Evolutionary conservation across 2,888 invertebrate genomes (phyloP).

Genomic region (Fragum sueziense): DNA sequence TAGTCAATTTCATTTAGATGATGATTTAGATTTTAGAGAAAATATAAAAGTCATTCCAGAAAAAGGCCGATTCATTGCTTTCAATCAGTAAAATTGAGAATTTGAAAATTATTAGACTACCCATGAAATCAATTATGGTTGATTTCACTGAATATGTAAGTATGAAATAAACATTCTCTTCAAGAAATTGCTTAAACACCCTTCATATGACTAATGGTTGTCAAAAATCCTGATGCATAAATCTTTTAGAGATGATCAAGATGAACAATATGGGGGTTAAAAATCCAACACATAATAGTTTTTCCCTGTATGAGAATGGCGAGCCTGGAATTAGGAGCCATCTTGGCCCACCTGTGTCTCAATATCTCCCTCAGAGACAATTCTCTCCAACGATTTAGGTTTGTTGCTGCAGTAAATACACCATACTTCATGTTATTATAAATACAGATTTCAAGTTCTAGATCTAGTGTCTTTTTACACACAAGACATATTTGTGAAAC

Average conservation of each 20-base stretch:
- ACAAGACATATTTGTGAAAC: too few species aligned
- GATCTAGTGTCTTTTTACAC: too few species aligned
- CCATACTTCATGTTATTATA: not conserved
- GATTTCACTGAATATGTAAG: not conserved
- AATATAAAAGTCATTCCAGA: too few species aligned
- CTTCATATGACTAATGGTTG: not conserved
- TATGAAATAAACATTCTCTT: not conserved
- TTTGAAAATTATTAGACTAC: too few species aligned
- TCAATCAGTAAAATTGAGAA: too few species aligned
- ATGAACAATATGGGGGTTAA: not conserved
- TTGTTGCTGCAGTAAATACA: slow-evolving; percentile 6
- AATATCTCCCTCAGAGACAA: slow-evolving; percentile 30
- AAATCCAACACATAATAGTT: not conserved
- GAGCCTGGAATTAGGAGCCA: slow-evolving; percentile 16
- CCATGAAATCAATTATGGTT: not conserved
- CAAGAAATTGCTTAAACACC: not conserved
- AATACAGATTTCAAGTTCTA: too few species aligned
- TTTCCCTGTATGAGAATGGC: not conserved
- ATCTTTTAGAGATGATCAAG: too few species aligned
- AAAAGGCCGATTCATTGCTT: too few species aligned
- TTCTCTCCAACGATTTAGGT: slow-evolving; percentile 15
- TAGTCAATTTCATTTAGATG: too few species aligned
- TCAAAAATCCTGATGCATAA: too few species aligned
- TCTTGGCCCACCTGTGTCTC: slow-evolving; percentile 29
- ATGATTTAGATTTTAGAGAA: too few species aligned